Base-by-base conservation (phyloP, 2,888 invertebrate genomes). In the Brenthis daphne region DNA sequence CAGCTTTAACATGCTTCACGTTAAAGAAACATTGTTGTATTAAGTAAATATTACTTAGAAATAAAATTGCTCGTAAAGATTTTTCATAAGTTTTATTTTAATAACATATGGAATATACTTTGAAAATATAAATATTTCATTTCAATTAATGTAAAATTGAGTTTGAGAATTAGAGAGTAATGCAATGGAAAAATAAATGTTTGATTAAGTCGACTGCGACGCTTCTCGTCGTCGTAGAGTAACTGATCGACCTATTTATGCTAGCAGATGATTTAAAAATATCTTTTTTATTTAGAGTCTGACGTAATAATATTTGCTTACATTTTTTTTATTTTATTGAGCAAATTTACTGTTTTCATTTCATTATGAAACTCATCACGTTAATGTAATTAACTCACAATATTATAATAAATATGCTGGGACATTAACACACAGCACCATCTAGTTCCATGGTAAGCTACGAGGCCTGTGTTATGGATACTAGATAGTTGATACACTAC, bases 131-230 rank as follows among this genome's bases (percentile, higher is more conserved):
- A 58, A 56, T 37, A 57, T 50, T n/a, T n/a, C 48, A 60, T 50
- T 50, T 60, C 60, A 60, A 60, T 50, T 43, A 20, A 53, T n/a
- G 3, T n/a, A 8, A n/a, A n/a, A 0, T 16, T 53, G 6, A 16
- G 37, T 53, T 54, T 50, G 51, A 60, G 29, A 29, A 48, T 55
- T 61, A 55, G 33, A 50, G 55, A 14, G 55, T 61, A 50, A 55
- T 55, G 60, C 61, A 55, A 61, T 67, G 54, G 58, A 61, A 67
- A 33, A 47, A 60, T 61, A 55, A 67, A 61, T 61, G 37, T 67
- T 67, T 67, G 54, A 61, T 54, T 55, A 61, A 67, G 51, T 57
- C 37, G 43, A 63, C 54, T 57, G 57, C 65, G 65, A 61, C 55
- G 58, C 48, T 66, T 54, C 54, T 33, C 33, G 48, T 48, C 16